These are phyloP conservation scores for Tachina grossa DNA, from an alignment of 2,888 invertebrate genomes.

Conservation along the genomic window DNA sequence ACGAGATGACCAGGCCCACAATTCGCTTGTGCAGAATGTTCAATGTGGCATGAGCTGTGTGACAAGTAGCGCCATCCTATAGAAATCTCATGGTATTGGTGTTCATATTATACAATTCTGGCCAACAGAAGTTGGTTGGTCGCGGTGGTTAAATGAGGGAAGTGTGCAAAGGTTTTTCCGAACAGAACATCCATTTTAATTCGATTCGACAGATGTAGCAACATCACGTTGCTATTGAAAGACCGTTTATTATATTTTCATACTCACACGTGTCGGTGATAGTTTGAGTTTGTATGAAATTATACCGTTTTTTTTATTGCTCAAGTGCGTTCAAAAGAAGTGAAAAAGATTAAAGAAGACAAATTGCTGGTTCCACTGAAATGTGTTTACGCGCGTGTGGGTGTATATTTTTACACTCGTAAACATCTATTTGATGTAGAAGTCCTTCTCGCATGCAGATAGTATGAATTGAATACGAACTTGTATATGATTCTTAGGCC, in stretches of 20 bases:
- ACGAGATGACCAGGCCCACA: too few relatives aligned
- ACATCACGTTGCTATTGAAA: too few relatives aligned
- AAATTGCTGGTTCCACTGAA: conserved; percentile 14
- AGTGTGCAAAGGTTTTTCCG: too few relatives aligned
- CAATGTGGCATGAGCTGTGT: too few relatives aligned
- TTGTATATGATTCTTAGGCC: background rate
- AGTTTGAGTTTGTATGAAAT: background rate
- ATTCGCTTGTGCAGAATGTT: too few relatives aligned
- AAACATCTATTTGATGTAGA: conserved; percentile 2
- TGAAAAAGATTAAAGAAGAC: background rate
- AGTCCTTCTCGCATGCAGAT: background rate
- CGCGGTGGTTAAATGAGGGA: too few relatives aligned
- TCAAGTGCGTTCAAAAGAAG: conserved; percentile 34
- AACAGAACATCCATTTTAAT: too few relatives aligned
- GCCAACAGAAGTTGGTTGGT: too few relatives aligned
- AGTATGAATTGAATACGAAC: background rate
- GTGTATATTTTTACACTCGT: conserved; percentile 2
- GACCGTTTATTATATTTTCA: conserved; percentile 2
- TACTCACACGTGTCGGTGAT: background rate
- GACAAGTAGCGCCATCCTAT: too few relatives aligned
- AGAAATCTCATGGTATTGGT: too few relatives aligned
- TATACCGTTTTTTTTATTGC: conserved; percentile 20
- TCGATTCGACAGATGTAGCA: too few relatives aligned
- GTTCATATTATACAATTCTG: too few relatives aligned
- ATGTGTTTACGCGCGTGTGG: background rate